Percentiles rank a stretch among this genome's conserved stretches.
These are phyloP conservation scores for Orchestia grillus DNA, from an alignment of 1,140 invertebrate genomes.

Conservation along the genomic window DNA sequence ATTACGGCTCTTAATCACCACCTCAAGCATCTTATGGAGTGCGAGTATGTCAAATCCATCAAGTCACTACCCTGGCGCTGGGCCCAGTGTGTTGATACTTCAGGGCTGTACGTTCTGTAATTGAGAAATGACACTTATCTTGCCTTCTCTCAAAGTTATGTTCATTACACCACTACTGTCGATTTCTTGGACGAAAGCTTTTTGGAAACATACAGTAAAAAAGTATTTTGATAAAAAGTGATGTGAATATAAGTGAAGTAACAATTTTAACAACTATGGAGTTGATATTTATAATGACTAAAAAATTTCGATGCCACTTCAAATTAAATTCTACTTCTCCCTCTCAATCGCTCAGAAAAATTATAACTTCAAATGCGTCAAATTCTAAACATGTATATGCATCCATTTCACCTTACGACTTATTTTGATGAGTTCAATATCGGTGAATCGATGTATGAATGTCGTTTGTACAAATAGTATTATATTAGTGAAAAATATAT, in stretches of 20 bases:
- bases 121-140: not conserved
- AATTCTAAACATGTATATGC: not conserved
- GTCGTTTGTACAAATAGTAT: slow-evolving; percentile 23
- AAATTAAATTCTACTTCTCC: not conserved
- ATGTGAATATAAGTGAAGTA: not conserved
- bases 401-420: not conserved
- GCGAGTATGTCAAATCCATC: slow-evolving; percentile 19
- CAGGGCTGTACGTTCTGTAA: slow-evolving; percentile 56
- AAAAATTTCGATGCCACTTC: not conserved
- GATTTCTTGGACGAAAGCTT: not conserved
- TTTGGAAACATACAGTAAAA: not conserved
- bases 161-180: not conserved
- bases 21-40: slow-evolving; percentile 29
- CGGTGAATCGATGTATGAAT: not conserved
- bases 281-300: not conserved
- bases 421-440: not conserved
- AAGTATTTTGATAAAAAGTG: not conserved
- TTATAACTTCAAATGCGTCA: not conserved
- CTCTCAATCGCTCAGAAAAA: not conserved
- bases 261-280: not conserved
- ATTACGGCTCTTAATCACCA: not conserved
- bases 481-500: not conserved
- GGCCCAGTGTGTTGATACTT: slow-evolving; percentile 42
- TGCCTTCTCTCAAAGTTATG: not conserved
- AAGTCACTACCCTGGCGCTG: slow-evolving; percentile 40